Conservation (phyloP, 2,888 invertebrate genomes). For the Sesamia inferens region DNA sequence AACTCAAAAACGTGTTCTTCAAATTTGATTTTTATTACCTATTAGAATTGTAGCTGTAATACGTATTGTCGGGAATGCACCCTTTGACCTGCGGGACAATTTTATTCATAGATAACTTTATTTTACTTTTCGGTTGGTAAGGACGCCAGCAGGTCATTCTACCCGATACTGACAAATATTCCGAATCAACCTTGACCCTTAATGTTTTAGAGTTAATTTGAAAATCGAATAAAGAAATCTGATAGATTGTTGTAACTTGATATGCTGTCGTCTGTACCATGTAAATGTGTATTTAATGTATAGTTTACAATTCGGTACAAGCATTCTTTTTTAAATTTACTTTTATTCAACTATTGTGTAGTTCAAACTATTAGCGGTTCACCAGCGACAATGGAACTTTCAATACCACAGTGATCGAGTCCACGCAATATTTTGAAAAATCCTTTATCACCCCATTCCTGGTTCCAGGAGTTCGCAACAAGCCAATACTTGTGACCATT, state of each 20-base stretch:
- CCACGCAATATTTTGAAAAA: constrained; percentile 53
- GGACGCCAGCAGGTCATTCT: too few species aligned
- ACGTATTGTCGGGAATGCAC: not conserved
- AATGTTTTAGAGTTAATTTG: too few species aligned
- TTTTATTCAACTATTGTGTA: constrained; percentile 9
- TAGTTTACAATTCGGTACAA: not conserved
- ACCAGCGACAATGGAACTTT: constrained; percentile 37
- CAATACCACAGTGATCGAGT: constrained; percentile 45
- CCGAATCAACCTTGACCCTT: too few species aligned
- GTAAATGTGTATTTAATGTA: not conserved
- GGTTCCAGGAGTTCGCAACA: constrained; percentile 48
- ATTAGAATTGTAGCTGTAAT: not conserved
- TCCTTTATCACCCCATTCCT: constrained; percentile 44
- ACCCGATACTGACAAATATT: too few species aligned
- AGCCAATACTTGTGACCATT: constrained; percentile 38
- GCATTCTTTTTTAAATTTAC: not conserved
- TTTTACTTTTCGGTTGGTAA: not conserved
- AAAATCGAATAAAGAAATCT: too few species aligned
- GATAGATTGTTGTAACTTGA: too few species aligned
- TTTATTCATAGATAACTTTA: too few species aligned
- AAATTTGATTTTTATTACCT: not conserved
- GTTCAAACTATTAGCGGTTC: constrained; percentile 39
- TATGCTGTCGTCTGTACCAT: not conserved
- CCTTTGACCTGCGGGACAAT: too few species aligned
- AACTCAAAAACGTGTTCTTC: too few species aligned